These are phyloP conservation scores for Epinotia bilunana DNA, from an alignment of 2,888 invertebrate species.

Conservation along the genomic window DNA sequence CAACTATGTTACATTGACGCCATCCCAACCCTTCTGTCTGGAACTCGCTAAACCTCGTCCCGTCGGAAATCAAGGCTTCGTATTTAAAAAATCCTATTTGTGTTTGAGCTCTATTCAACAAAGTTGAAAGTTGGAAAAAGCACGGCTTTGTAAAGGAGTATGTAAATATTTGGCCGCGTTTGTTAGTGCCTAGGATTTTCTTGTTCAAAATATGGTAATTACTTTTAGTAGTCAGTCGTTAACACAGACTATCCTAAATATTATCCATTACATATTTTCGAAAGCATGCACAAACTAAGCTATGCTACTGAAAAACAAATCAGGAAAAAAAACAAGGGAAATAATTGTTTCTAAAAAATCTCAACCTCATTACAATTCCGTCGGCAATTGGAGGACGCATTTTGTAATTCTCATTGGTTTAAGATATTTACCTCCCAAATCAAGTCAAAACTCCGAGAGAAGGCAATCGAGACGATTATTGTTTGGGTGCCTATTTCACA, in stretches of 20 bases:
- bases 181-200: conserved; percentile 2
- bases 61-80: conserved; percentile 19
- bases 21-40: conserved; percentile 14
- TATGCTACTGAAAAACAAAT: background rate
- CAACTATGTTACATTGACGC: conserved; percentile 17
- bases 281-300: background rate
- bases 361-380: conserved; percentile 14
- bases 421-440: conserved; percentile 19
- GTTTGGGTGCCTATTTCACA: conserved; percentile 46
- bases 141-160: conserved; percentile 17
- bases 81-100: conserved; percentile 16
- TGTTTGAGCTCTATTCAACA: conserved; percentile 13
- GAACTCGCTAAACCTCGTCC: conserved; percentile 19
- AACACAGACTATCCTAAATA: background rate
- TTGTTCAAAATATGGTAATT: background rate
- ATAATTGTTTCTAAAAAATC: conserved; percentile 4
- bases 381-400: conserved; percentile 10
- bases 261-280: background rate
- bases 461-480: conserved; percentile 32
- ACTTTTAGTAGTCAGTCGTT: background rate
- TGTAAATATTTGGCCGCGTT: conserved; percentile 19
- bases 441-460: conserved; percentile 13
- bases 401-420: conserved; percentile 9
- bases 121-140: too few relatives aligned
- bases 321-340: background rate